Evolutionary conservation across 1,140 invertebrate species (phyloP), one percentile per base, ranked within the genome.

Genomic region (Cyclargus thomasi): DNA sequence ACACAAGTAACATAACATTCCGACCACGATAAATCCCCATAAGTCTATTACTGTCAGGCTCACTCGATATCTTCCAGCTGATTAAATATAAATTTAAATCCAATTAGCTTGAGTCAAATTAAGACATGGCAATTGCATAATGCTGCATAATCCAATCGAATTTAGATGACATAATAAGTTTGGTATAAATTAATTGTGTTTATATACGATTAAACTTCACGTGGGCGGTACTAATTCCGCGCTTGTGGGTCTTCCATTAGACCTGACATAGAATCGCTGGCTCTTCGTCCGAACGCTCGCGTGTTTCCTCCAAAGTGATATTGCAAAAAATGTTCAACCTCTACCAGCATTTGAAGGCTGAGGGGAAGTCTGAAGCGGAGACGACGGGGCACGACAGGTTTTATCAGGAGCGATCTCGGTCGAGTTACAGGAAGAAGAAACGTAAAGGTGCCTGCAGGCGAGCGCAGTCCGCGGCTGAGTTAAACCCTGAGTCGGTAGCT

Each of bases 321-420:
- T 21, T 59, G 20, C 55, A 59, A 21, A 70, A 68, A 53, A 95
- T 96, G 94, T 95, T 96, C 75, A 96, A 95, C 74, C 88, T 95
- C 20, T 96, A 96, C 81, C 94, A 95, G 77, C 94, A 92, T 66
- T 93, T 95, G 75, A 94, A 93, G 72, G 91, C 92, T 59, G 92
- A 92, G 18, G 93, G 92, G 10, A 91, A 90, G 36, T 92, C 92
- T 69, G 92, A 93, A 64, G 85, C 91, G 0, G 92, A 94, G 53
- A 93, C 94, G 1, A 96, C 94, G 4, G 95, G 95, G 1, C 95
- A 96, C 73, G 95, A 95, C 73, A 88, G 94, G 67, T 95, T 95
- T 77, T 95, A 94, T 74, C 94, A 95, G 76, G 93, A 94, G 53
- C 89, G 93, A 1, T 91, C 93, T 2, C 91, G 92, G 39, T 92